Base-by-base conservation (phyloP, 2,113 vertebrate genomes). In the Brienomyrus brachyistius region DNA sequence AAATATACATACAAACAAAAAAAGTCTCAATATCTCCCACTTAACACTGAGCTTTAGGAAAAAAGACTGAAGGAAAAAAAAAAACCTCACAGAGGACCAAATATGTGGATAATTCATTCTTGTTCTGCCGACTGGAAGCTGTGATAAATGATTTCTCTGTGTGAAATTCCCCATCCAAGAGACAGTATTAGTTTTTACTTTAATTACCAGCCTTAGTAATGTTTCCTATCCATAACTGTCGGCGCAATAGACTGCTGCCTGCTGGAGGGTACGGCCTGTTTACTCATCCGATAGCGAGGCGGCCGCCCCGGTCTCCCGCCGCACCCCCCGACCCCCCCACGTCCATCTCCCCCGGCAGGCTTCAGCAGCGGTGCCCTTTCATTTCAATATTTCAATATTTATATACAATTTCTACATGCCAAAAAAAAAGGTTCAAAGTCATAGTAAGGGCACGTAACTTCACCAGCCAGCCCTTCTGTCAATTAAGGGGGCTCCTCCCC, bases 371-470 rank as follows among this genome's bases (percentile, higher is more conserved):
- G 95, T 95, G 92, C 94, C 97, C 96, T 97, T 97, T 97, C 95
- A 97, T 98, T 98, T 98, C 96, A 98, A 98, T 98, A 97, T 98
- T 98, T 98, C 97, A 98, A 98, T 98, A 98, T 99, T 98, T 98
- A 88, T 98, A 97, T 95, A 96, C 97, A 94, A 56, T 93, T 95
- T 94, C 95, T 95, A 93, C 92, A 94, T 95, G 96, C 93, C 21
- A 94, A 95, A 95, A 96, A 96, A 31, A 97, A 77, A 77, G n/a
- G 95, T 97, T 98, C 96, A 98, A 98, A 98, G 97, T 97, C 97
- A 96, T 96, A 95, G 97, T 96, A 97, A 97, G 97, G 97, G 95
- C 95, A 95, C 88, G 86, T 92, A 97, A 97, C 96, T 97, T 98
- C 95, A 93, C 54, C 50, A 13, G 83, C 88, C 92, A 86, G 94